Conservation (phyloP, 1,140 invertebrate genomes). For the Rhopalosiphum padi region DNA sequence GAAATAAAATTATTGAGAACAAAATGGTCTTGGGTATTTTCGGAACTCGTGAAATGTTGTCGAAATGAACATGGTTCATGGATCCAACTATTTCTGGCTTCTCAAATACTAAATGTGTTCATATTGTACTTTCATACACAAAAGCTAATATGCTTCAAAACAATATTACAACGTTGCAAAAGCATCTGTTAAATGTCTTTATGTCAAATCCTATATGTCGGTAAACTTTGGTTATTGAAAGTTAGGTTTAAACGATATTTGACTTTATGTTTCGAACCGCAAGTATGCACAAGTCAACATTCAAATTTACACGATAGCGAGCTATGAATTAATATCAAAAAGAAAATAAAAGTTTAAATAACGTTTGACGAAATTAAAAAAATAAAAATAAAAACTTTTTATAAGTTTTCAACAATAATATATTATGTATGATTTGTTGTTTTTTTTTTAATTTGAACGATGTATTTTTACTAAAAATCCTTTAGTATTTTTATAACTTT, state of each 20-base stretch:
- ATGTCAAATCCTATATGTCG: neutral
- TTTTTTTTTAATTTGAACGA: no score
- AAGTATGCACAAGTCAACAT: neutral
- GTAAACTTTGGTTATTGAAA: neutral
- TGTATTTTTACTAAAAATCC: no score
- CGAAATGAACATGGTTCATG: neutral
- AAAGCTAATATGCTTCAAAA: neutral
- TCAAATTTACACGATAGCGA: neutral
- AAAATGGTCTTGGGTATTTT: neutral
- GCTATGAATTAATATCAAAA: neutral
- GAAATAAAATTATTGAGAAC: neutral
- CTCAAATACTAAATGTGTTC: neutral
- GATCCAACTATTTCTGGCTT: neutral
- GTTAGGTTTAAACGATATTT: neutral
- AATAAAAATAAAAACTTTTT: neutral
- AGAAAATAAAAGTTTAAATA: no score
- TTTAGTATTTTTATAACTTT: neutral
- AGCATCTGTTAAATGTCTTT: neutral
- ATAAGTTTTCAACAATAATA: neutral
- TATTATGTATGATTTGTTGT: no score
- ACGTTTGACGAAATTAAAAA: no score
- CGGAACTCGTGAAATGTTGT: neutral
- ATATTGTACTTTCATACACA: neutral
- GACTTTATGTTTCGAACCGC: neutral
- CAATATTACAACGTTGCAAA: neutral